Evolutionary conservation across 2,797 vertebrate species (phyloP).

Genomic region (Phalanger gymnotis): DNA sequence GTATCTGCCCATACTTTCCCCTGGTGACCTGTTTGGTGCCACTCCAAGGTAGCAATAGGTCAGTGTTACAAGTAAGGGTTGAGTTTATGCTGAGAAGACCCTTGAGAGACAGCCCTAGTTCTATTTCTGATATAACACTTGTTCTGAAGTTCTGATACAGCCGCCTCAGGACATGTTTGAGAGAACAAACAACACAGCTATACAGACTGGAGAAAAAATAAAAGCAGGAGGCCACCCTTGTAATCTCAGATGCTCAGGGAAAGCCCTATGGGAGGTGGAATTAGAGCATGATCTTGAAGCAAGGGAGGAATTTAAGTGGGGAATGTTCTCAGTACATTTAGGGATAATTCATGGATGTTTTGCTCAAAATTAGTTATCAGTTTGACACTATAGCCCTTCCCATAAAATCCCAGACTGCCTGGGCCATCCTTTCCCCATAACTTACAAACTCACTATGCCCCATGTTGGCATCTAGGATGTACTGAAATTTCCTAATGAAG

Average conservation of each 20-base stretch:
- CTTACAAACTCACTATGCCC: background rate
- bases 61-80: background rate
- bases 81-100: background rate
- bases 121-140: background rate
- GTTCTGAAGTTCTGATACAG: background rate
- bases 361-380: background rate
- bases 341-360: background rate
- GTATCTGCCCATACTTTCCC: background rate
- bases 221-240: background rate
- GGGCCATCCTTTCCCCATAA: background rate
- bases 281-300: background rate
- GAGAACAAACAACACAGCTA: background rate
- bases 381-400: background rate
- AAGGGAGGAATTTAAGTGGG: background rate
- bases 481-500: background rate
- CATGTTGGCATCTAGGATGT: background rate
- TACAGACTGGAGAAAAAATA: background rate
- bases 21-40: background rate
- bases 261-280: background rate
- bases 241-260: background rate
- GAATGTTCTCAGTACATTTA: background rate
- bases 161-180: background rate
- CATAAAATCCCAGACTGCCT: background rate
- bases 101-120: background rate
- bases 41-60: background rate